Base-by-base conservation (phyloP, 2,888 invertebrate genomes). In the Zaprionus bogoriensis region DNA sequence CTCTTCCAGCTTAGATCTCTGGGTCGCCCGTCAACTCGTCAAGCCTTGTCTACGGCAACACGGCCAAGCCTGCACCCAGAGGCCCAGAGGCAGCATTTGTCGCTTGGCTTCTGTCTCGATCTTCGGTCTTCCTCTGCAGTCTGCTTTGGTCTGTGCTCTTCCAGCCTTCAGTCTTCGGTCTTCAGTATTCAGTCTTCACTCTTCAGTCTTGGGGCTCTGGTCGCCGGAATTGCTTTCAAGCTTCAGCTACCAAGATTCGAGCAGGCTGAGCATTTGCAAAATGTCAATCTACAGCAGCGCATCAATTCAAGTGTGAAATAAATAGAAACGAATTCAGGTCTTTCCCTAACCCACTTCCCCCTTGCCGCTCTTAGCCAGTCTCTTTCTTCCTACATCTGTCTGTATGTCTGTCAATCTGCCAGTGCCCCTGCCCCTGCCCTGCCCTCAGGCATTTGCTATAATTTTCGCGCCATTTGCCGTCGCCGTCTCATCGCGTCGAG, bases 241-340 rank as follows among this genome's bases (percentile, higher is more conserved):
- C 53, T 59, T 54, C 60, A 65, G 61, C 62, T 53, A 32, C 53
- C 58, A 61, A 57, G 73, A 39, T 47, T 51, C 36, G 32, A 53
- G 63, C 74, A 36, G 61, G 62, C 67, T 59, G 57, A 80, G 86
- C 88, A 88, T 89, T 88, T 88, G 88, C 88, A 89, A 88, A 87
- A 88, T 88, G 88, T 89, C 88, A 88, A 89, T 87, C 88, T 82
- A 67, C 66, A 76, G 81, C 78, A 74, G 87, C 79, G 85, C 83
- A 87, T 83, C 83, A 87, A 84, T 86, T 83, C 83, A 87, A 83
- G 85, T 87, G 83, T 84, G 85, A 87, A 87, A 87, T 87, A 82
- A 87, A 82, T 87, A 86, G 84, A 86, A 81, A 84, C 84, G 84
- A 79, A 83, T 83, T 86, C 81, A 86, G 86, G 86, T 83, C 86